Evolutionary conservation across 2,113 vertebrate genomes (phyloP).

Genomic region (Sander vitreus): DNA sequence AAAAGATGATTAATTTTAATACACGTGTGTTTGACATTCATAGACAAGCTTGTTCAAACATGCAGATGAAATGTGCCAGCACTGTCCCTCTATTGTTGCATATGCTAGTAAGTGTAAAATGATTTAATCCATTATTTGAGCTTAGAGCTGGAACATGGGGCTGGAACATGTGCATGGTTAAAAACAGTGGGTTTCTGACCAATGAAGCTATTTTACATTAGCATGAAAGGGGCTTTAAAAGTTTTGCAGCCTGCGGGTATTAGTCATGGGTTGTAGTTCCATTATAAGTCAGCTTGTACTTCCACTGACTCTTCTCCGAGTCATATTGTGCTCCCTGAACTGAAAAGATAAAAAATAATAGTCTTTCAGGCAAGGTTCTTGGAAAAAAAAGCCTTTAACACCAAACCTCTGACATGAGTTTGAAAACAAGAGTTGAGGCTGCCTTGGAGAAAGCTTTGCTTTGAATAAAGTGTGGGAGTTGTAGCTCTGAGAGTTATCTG

Average conservation of each 20-base stretch:
- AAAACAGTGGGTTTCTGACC: constrained; percentile 66
- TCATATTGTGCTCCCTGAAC: constrained; percentile 83
- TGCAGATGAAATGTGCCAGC: constrained; percentile 42
- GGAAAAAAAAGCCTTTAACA: constrained; percentile 55
- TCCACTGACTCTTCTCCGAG: constrained; percentile 77
- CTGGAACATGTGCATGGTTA: constrained; percentile 51
- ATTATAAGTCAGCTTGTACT: constrained; percentile 84
- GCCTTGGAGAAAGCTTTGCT: constrained; percentile 56
- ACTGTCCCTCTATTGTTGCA: constrained; percentile 41
- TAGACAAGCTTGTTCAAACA: constrained; percentile 42
- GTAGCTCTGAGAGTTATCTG: constrained; percentile 46
- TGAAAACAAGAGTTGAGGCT: constrained; percentile 67
- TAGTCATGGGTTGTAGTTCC: constrained; percentile 85
- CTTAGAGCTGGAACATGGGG: constrained; percentile 20
- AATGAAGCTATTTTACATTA: constrained; percentile 68
- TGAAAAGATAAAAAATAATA: constrained; percentile 86
- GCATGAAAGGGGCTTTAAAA: constrained; percentile 74
- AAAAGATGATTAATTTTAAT: constrained; percentile 34
- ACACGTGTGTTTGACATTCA: constrained; percentile 46
- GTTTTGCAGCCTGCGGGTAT: constrained; percentile 79
- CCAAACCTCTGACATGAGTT: constrained; percentile 67
- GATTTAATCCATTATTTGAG: constrained; percentile 68
- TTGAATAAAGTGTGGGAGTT: constrained; percentile 66
- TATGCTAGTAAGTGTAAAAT: constrained; percentile 39
- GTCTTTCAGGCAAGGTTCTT: constrained; percentile 75